Evolutionary conservation across 2,113 vertebrate genomes (phyloP).

Genomic region (Antechinus stuartii): DNA sequence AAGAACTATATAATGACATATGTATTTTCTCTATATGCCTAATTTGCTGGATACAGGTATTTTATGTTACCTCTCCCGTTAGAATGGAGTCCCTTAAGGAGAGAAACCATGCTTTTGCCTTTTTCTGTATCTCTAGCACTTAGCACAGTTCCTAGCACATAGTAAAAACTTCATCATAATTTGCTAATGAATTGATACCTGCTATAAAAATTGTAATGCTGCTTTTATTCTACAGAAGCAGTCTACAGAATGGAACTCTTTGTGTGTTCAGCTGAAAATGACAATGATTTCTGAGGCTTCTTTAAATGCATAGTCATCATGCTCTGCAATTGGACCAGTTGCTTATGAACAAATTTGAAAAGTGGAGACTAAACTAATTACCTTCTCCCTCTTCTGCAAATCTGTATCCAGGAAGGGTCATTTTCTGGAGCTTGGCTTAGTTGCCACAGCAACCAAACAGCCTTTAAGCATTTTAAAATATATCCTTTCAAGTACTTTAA

Average conservation of each 20-base stretch:
- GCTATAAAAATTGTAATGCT: background rate
- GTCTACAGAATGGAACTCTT: background rate
- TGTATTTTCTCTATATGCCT: background rate
- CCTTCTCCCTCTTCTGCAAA: slow-evolving; percentile 61
- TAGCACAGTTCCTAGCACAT: background rate
- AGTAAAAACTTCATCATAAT: background rate
- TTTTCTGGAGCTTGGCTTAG: slow-evolving; percentile 73
- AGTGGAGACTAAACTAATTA: slow-evolving; percentile 60
- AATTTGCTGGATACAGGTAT: background rate
- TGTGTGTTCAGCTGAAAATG: background rate
- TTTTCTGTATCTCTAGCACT: background rate
- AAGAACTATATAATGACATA: background rate
- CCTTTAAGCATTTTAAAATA: slow-evolving; percentile 73
- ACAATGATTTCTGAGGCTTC: slow-evolving; percentile 46
- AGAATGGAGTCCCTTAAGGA: background rate
- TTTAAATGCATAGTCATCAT: slow-evolving; percentile 32
- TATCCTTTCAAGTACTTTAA: slow-evolving; percentile 59
- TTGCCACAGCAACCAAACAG: slow-evolving; percentile 80
- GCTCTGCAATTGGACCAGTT: background rate
- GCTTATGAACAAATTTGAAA: slow-evolving; percentile 54
- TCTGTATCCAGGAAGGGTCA: slow-evolving; percentile 66
- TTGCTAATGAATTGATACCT: background rate
- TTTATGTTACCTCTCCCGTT: background rate
- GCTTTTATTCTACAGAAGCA: slow-evolving; percentile 32
- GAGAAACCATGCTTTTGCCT: background rate